phyloP scores from a whole-genome alignment of 2,113 vertebrate genomes.

The Naja naja region DNA sequence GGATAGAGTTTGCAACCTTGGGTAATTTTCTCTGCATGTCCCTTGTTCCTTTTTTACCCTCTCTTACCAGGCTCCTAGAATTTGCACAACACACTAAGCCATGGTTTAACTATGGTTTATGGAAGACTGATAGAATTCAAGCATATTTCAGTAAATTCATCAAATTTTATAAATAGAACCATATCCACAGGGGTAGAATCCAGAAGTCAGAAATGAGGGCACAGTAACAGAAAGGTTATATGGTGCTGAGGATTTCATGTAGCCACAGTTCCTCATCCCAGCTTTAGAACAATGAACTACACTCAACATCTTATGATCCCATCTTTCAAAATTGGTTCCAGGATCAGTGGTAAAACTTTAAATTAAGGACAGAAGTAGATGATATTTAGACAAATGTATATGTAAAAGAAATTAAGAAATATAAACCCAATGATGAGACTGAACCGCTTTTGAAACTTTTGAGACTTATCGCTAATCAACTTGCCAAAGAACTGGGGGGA shows the following conservation, averaged over 20 bases:
- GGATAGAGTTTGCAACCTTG: not conserved
- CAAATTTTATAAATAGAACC: not conserved
- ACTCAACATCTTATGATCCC: slow-evolving; percentile 15
- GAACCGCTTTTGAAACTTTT: too few species aligned
- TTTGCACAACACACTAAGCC: not conserved
- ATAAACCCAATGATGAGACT: too few species aligned
- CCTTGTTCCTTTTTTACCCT: not conserved
- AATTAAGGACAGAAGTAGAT: too few species aligned
- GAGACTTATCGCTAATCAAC: too few species aligned
- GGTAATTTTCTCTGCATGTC: not conserved
- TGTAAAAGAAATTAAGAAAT: too few species aligned
- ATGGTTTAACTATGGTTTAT: not conserved
- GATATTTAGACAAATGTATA: too few species aligned
- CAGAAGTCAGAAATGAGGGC: not conserved
- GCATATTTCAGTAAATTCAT: not conserved
- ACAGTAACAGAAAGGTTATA: too few species aligned
- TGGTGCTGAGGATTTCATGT: not conserved
- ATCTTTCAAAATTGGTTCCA: slow-evolving; percentile 51
- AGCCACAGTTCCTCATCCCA: too few species aligned
- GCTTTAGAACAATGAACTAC: not conserved
- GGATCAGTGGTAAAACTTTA: slow-evolving; percentile 55
- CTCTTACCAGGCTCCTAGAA: not conserved
- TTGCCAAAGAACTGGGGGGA: too few species aligned
- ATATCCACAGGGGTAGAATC: not conserved
- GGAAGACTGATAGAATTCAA: not conserved